Evolutionary conservation across 2,797 vertebrate species (phyloP).

Genomic region (Smutsia gigantea): DNA sequence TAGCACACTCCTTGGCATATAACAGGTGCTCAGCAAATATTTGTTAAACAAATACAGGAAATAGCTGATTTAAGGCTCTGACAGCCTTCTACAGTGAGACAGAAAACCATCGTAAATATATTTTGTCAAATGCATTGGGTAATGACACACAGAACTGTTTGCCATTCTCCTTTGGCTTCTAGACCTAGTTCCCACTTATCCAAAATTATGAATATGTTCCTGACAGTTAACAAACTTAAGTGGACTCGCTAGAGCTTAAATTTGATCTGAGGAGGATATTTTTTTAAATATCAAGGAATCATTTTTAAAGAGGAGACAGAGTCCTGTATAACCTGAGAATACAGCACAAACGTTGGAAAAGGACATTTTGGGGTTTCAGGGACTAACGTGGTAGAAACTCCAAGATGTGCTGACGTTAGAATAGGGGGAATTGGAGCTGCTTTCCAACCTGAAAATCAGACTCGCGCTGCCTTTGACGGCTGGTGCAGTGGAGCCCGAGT

Average conservation of each 20-base stretch:
- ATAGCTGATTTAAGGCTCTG: neutral
- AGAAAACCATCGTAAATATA: neutral
- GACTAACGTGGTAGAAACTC: neutral
- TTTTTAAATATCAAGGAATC: neutral
- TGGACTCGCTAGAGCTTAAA: neutral
- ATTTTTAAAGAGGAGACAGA: conserved; percentile 23
- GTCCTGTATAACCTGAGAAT: neutral
- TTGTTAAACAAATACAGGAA: neutral
- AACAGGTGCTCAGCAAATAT: neutral
- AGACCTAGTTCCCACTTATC: neutral
- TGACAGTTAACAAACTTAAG: neutral
- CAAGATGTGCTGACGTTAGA: neutral
- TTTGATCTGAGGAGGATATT: neutral
- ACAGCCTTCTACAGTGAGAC: neutral
- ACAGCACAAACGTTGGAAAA: neutral
- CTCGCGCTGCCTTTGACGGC: neutral
- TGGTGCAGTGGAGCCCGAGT: neutral
- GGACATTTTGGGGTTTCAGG: neutral
- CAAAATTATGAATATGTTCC: neutral
- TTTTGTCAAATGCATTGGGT: neutral
- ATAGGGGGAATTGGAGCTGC: neutral
- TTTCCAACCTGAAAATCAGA: neutral
- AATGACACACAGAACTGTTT: neutral
- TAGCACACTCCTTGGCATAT: neutral
- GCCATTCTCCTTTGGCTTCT: neutral